These are phyloP conservation scores for Odontamblyopus lacepedii DNA, from an alignment of 2,797 vertebrate species.

Conservation along the genomic window DNA sequence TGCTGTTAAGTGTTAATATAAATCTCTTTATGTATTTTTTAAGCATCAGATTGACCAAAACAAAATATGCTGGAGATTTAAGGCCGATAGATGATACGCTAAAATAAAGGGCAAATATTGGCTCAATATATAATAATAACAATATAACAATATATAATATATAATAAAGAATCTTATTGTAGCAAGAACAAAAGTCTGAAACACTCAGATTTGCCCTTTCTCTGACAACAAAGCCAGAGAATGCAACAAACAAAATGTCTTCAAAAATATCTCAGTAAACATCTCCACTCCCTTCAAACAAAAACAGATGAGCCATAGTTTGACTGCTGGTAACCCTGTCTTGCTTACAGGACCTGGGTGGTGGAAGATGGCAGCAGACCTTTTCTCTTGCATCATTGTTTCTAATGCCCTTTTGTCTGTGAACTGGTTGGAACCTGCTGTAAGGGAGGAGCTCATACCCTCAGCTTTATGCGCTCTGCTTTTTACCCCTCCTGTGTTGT, in stretches of 20 bases:
- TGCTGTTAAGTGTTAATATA: too few species aligned
- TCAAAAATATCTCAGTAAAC: background rate
- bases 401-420: slow-evolving; percentile 77
- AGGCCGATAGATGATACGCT: too few species aligned
- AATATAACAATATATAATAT: too few species aligned
- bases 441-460: slow-evolving; percentile 70
- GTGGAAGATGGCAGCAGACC: slow-evolving; percentile 63
- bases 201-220: too few species aligned
- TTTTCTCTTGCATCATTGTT: slow-evolving; percentile 78
- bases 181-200: too few species aligned
- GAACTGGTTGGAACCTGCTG: slow-evolving; percentile 81
- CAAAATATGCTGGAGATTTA: too few species aligned
- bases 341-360: slow-evolving; percentile 42
- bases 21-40: too few species aligned
- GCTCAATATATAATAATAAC: too few species aligned
- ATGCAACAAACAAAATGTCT: background rate
- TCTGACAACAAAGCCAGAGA: too few species aligned
- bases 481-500: slow-evolving; percentile 42
- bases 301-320: slow-evolving; percentile 12
- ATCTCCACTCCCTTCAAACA: background rate
- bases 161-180: too few species aligned
- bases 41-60: too few species aligned
- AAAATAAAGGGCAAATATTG: too few species aligned
- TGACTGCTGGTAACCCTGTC: slow-evolving; percentile 37
- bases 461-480: slow-evolving; percentile 54